Base-by-base conservation (phyloP, 1,140 invertebrate species). In the Dufourea novaeangliae region DNA sequence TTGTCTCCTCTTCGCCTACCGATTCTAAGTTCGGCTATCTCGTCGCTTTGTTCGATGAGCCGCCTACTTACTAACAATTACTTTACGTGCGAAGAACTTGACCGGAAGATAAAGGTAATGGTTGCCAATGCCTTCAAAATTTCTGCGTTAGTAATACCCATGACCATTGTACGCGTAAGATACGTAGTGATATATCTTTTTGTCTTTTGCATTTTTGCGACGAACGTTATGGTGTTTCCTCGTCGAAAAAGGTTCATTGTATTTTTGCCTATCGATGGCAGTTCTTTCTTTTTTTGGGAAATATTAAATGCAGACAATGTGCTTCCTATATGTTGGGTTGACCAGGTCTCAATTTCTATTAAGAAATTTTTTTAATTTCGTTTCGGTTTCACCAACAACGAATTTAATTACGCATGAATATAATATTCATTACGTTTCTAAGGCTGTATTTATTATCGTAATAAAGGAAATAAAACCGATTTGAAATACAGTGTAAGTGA, bases 51-150 rank as follows among this genome's bases (percentile, higher is more conserved):
- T 8, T 62, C 52, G 11, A 52, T 71, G 8, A 37, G 6, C 37
- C 32, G 44, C n/a, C 34, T 44, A 44, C 39, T 14, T 44, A 44
- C 39, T 14, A 17, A 57, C 20, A 22, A 27, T 34, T 34, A 32
- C 46, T n/a, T 34, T 32, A 44, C 12, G 32, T 50, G 37, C n/a
- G 57, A 52, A 71, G 56, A 64, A 46, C 27, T 73, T 41, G 22
- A 46, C 17, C 25, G 20, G 27, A 63, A 39, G 34, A 52, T 61
- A 62, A 57, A 69, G 59, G 41, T 61, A 70, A 83, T n/a, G n/a
- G 85, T 91, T 91, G 90, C 88, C 90, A 88, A 91, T 91, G 88
- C 86, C 87, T 91, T 91, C 78, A 90, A 89, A 90, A 88, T 89
- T 87, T 62, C 25, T 50, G 39, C 29, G 57, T 74, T 76, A 29